Conservation (phyloP, 2,113 vertebrate genomes). For the Regulus satrapa region DNA sequence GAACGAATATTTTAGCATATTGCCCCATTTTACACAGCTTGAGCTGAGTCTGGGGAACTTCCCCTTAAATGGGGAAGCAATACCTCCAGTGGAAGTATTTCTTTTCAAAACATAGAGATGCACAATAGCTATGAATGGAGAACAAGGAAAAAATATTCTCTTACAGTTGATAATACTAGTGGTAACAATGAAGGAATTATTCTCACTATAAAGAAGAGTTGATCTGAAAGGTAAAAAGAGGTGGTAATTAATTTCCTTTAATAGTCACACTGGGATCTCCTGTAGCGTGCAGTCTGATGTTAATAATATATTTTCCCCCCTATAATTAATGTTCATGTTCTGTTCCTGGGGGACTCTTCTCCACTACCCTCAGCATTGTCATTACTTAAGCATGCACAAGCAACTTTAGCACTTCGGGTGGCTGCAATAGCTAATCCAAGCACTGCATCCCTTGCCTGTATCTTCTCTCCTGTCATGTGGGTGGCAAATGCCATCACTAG, state of each 20-base stretch:
- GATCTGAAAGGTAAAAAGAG: slow-evolving; percentile 65
- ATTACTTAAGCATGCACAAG: slow-evolving; percentile 15
- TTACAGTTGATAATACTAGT: slow-evolving; percentile 2
- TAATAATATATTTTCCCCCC: slow-evolving; percentile 68
- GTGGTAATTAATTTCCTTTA: slow-evolving; percentile 75
- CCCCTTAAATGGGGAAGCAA: not conserved
- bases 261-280: slow-evolving; percentile 75
- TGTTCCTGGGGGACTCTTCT: slow-evolving; percentile 37
- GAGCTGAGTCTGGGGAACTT: not conserved
- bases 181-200: slow-evolving; percentile 51
- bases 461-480: not conserved
- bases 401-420: not conserved
- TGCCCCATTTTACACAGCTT: not conserved
- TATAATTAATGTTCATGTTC: slow-evolving; percentile 73
- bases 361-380: slow-evolving; percentile 27
- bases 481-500: not conserved
- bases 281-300: slow-evolving; percentile 50
- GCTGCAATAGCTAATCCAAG: not conserved
- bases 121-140: not conserved
- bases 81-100: not conserved
- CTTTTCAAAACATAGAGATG: not conserved
- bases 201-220: slow-evolving; percentile 59
- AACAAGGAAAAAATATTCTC: slow-evolving; percentile 2
- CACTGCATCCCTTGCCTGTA: not conserved
- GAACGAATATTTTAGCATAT: not conserved